phyloP scores from a whole-genome alignment of 2,888 invertebrate species.

The Augochlorella aurata region DNA sequence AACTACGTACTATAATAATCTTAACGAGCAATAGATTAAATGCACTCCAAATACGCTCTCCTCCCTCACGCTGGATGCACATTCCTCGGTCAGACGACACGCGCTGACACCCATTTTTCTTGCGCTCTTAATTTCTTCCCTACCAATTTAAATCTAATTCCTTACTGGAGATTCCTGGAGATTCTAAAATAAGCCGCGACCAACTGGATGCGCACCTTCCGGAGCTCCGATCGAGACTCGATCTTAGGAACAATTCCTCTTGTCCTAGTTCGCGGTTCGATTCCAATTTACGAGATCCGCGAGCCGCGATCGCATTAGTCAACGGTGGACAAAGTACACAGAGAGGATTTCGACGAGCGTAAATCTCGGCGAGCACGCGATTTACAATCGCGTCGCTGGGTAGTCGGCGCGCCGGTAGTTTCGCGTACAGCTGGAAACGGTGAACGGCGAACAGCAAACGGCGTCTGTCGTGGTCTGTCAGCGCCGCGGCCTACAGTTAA shows the following conservation, averaged over 20 bases:
- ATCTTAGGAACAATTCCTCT: neutral
- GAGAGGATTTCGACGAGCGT: neutral
- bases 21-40: too few relatives aligned
- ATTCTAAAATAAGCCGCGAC: too few relatives aligned
- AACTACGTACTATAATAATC: too few relatives aligned
- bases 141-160: too few relatives aligned
- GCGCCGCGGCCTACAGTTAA: conserved; percentile 30
- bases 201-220: neutral
- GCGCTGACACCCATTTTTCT: too few relatives aligned
- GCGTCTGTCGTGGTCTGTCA: conserved; percentile 23
- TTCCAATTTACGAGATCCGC: conserved; percentile 2
- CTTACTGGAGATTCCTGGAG: too few relatives aligned
- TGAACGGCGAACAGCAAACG: neutral
- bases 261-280: neutral
- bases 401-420: neutral
- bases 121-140: too few relatives aligned
- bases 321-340: neutral
- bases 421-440: conserved; percentile 13
- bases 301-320: conserved; percentile 9
- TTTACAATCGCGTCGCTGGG: conserved; percentile 18
- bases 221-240: neutral
- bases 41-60: too few relatives aligned
- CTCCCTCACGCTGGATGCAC: too few relatives aligned
- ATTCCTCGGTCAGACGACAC: too few relatives aligned
- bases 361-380: conserved; percentile 10